Conservation (phyloP, 1,140 invertebrate species). For the Branchinecta lindahli region DNA sequence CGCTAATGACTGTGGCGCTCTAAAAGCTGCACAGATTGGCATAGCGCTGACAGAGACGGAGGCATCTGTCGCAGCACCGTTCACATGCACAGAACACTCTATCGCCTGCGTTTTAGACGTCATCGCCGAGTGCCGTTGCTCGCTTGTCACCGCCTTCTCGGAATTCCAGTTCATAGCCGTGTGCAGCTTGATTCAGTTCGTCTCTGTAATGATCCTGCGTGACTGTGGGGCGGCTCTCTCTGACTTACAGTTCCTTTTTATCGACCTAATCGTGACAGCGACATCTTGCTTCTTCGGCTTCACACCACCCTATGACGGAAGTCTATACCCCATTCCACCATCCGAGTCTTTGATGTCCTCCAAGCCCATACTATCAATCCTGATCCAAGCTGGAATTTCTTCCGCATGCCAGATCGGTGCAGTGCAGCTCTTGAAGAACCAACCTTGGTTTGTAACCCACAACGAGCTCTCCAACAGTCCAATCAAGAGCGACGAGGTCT, state of each 20-base stretch:
- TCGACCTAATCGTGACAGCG: conserved; percentile 55
- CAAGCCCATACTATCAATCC: conserved; percentile 31
- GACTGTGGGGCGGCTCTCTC: conserved; percentile 55
- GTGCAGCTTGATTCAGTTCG: conserved; percentile 78
- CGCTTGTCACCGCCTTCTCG: conserved; percentile 84
- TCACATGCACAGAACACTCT: conserved; percentile 74
- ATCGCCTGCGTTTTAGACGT: conserved; percentile 66
- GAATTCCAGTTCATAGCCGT: conserved; percentile 96
- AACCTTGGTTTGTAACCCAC: conserved; percentile 41
- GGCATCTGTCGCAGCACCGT: conserved; percentile 83
- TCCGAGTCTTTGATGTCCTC: conserved; percentile 39
- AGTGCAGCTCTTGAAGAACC: conserved; percentile 25
- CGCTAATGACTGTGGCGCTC: conserved; percentile 69
- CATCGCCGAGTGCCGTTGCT: conserved; percentile 67
- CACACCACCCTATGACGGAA: conserved; percentile 22
- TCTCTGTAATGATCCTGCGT: conserved; percentile 80
- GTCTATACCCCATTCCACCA: conserved; percentile 43
- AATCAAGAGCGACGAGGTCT: conserved; percentile 26
- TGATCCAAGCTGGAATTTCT: conserved; percentile 23
- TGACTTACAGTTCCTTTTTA: conserved; percentile 67
- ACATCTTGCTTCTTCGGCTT: too few species aligned
- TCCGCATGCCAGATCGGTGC: too few species aligned
- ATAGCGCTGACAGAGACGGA: conserved; percentile 87
- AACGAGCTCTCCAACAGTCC: conserved; percentile 27
- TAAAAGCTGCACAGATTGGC: conserved; percentile 85